Base-by-base conservation (phyloP, 1,140 invertebrate species). In the Ceratina calcarata region DNA sequence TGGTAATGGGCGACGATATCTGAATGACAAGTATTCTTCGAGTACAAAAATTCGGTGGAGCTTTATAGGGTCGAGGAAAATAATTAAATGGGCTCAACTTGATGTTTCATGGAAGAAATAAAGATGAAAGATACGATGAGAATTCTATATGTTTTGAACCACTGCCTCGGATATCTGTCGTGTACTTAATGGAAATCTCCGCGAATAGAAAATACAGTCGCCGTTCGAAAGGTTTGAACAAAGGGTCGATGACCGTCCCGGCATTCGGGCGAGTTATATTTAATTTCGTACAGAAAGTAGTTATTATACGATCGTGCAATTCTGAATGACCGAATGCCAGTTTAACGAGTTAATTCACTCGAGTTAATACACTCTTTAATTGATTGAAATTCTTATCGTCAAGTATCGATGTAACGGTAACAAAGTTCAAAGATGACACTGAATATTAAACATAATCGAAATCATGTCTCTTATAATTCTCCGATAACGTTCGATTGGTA, bases 1-100 rank as follows among this genome's bases (percentile, higher is more conserved):
- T 91, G 51, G 68, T 78, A 53, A 82, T 13, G 0, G 78, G 51
- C 51, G 82, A 77, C n/a, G 49, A 66, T 65, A 83, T 45, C 81
- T 84, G 18, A 45, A 53, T 1, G 24, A 76, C 24, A 58, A 55
- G 24, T 18, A 49, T 66, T 66, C 3, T 24, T 60, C 10, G 27
- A 0, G 60, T 45, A 8, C 15, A 3, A 55, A 32, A 53, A 37
- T 53, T 55, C 10, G 12, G 15, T 20, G 24, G 18, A 18, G 22
- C 15, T 32, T 45, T 6, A n/a, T 15, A 1, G 10, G 8, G 15
- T 15, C 18, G 18, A n/a, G n/a, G n/a, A 4, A 1, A 66, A 6
- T 7, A 66, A 22, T 45, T 7, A 45, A 45, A 45, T 45, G 37
- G 6, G 37, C 6, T 7, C 37, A 45, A 45, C 37, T 45, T 45